Conservation (phyloP, 2,888 invertebrate species). For the Heliconius erato region DNA sequence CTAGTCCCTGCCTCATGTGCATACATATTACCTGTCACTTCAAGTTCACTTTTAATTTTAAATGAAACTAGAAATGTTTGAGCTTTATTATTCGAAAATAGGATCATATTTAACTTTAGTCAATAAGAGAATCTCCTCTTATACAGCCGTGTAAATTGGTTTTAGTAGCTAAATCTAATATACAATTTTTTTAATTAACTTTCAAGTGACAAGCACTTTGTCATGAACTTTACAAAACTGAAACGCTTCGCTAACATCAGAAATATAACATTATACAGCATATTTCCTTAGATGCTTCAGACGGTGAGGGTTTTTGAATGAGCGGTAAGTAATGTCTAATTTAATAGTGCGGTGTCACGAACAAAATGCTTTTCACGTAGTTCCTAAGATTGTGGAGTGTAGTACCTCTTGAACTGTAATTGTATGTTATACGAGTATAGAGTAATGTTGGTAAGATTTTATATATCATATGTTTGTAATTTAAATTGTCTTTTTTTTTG, state of each 20-base stretch:
- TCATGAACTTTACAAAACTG: slow-evolving; percentile 9
- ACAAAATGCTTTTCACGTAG: slow-evolving; percentile 35
- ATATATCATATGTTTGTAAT: neutral
- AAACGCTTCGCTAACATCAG: neutral
- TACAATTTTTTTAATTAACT: neutral
- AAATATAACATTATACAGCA: neutral
- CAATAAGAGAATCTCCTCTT: neutral
- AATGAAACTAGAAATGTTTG: neutral
- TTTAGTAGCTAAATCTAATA: neutral
- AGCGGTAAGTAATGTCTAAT: slow-evolving; percentile 27
- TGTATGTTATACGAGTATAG: neutral
- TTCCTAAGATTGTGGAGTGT: slow-evolving; percentile 39
- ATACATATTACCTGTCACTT: neutral
- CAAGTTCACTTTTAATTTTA: neutral
- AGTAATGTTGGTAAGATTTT: neutral
- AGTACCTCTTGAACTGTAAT: slow-evolving; percentile 19
- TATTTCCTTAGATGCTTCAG: slow-evolving; percentile 6
- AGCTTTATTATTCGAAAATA: neutral
- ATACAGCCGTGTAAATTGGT: neutral
- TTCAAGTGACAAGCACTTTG: slow-evolving; percentile 10
- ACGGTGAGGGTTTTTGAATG: slow-evolving; percentile 6
- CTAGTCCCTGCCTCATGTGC: neutral
- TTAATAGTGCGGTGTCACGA: slow-evolving; percentile 40
- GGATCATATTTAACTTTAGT: neutral
- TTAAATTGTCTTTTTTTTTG: neutral